phyloP scores from a whole-genome alignment of 2,888 invertebrate genomes.

The Drosophila infuscata region DNA sequence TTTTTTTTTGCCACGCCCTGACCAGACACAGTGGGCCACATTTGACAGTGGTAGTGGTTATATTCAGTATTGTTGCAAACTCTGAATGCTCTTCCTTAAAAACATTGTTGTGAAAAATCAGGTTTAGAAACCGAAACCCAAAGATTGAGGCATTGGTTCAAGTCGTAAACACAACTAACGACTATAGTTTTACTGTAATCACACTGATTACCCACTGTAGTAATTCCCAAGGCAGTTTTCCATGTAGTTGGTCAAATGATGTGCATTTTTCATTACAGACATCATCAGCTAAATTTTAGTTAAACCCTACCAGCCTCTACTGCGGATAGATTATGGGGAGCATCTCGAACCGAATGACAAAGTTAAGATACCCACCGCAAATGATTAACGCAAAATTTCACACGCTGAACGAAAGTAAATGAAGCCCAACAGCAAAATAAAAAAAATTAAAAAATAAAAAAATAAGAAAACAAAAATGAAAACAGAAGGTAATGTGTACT shows the following conservation, averaged over 20 bases:
- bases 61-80: background rate
- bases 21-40: slow-evolving; percentile 26
- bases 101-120: too few relatives aligned
- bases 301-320: background rate
- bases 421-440: background rate
- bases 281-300: background rate
- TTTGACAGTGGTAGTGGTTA: slow-evolving; percentile 10
- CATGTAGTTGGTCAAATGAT: background rate
- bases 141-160: background rate
- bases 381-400: slow-evolving; percentile 9
- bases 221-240: background rate
- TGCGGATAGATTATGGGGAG: background rate
- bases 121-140: background rate
- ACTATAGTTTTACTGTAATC: background rate
- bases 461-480: background rate
- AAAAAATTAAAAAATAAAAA: background rate
- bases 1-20: slow-evolving; percentile 33
- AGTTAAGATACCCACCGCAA: background rate
- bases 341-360: background rate
- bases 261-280: too few relatives aligned
- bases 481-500: slow-evolving; percentile 22
- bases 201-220: background rate
- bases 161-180: background rate
- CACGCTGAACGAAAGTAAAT: slow-evolving; percentile 9
- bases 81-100: slow-evolving; percentile 1